These are phyloP conservation scores for Sisyra terminalis DNA, from an alignment of 2,888 invertebrate genomes.

Conservation along the genomic window DNA sequence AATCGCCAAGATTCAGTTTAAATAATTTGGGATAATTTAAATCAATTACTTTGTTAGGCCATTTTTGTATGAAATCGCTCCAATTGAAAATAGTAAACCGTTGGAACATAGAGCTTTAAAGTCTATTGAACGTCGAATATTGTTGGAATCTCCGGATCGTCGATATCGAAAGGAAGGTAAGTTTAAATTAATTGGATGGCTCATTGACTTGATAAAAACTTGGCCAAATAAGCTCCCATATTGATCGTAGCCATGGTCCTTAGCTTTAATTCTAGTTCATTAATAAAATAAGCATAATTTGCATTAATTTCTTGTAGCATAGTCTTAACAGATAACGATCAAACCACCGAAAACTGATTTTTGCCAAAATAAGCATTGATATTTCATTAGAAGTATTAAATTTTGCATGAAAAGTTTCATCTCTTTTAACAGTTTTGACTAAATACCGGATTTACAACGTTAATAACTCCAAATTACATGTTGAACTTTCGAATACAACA, in stretches of 20 bases:
- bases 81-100: slow-evolving; percentile 38
- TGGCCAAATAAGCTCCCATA: slow-evolving; percentile 45
- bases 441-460: too few species aligned
- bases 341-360: too few species aligned
- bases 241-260: slow-evolving; percentile 38
- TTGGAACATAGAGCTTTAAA: slow-evolving; percentile 30
- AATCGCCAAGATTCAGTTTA: too few species aligned
- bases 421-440: not conserved
- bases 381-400: too few species aligned
- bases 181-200: slow-evolving; percentile 27
- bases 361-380: too few species aligned
- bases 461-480: too few species aligned
- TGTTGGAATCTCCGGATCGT: slow-evolving; percentile 24
- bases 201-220: slow-evolving; percentile 28
- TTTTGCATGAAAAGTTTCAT: too few species aligned
- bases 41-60: slow-evolving; percentile 25
- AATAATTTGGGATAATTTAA: too few species aligned
- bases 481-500: too few species aligned
- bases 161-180: slow-evolving; percentile 34
- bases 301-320: too few species aligned
- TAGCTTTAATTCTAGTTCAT: slow-evolving; percentile 23
- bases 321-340: too few species aligned
- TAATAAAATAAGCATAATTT: too few species aligned
- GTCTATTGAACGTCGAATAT: slow-evolving; percentile 19
- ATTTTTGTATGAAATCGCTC: slow-evolving; percentile 31